phyloP scores from a whole-genome alignment of 2,888 invertebrate species.

The Lasioglossum calceatum region DNA sequence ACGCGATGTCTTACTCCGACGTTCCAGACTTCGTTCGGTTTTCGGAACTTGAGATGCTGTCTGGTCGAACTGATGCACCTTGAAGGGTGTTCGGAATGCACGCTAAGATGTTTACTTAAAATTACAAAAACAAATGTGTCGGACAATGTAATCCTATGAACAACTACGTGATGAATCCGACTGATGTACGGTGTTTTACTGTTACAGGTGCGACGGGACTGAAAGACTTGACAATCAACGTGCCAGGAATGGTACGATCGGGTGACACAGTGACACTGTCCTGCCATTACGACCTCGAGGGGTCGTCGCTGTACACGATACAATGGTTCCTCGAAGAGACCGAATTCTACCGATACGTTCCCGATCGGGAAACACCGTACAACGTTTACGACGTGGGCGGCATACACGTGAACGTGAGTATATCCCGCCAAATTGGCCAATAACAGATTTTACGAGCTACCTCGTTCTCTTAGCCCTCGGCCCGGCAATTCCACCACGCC shows the following conservation, averaged over 20 bases:
- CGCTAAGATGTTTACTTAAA: too few species aligned
- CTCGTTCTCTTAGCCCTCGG: background rate
- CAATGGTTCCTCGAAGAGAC: slow-evolving; percentile 91
- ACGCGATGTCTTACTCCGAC: slow-evolving; percentile 19
- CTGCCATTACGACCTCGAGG: slow-evolving; percentile 80
- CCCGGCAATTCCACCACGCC: background rate
- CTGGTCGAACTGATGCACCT: slow-evolving; percentile 25
- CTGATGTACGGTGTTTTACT: slow-evolving; percentile 2
- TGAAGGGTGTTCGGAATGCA: background rate
- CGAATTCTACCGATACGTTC: slow-evolving; percentile 92
- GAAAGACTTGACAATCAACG: slow-evolving; percentile 80
- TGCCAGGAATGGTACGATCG: slow-evolving; percentile 79
- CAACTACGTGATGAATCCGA: background rate
- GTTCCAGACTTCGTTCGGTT: slow-evolving; percentile 28
- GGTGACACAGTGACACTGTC: slow-evolving; percentile 81
- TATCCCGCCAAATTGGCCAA: background rate
- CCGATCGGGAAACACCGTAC: slow-evolving; percentile 89
- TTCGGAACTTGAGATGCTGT: background rate
- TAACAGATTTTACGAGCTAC: background rate
- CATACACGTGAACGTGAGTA: slow-evolving; percentile 90
- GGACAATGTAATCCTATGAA: background rate
- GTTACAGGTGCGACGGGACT: slow-evolving; percentile 78
- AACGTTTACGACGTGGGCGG: slow-evolving; percentile 89
- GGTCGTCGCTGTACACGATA: slow-evolving; percentile 88
- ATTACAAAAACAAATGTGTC: too few species aligned